phyloP scores from a whole-genome alignment of 2,797 vertebrate genomes.

The Avahi laniger region DNA sequence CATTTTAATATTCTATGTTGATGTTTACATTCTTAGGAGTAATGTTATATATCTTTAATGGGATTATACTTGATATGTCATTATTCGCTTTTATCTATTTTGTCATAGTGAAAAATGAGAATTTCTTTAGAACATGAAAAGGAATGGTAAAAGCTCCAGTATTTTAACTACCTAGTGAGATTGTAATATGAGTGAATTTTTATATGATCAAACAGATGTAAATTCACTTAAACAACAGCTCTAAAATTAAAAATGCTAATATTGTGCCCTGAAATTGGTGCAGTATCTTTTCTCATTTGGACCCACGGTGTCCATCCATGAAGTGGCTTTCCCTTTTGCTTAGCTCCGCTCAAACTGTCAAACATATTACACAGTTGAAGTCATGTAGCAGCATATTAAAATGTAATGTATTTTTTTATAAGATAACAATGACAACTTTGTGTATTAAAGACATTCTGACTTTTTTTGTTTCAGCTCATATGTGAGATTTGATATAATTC shows the following conservation, averaged over 20 bases:
- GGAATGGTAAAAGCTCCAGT: not conserved
- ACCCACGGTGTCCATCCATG: not conserved
- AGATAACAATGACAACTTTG: not conserved
- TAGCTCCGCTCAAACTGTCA: not conserved
- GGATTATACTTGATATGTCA: not conserved
- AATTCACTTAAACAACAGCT: not conserved
- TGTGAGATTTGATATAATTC: slow-evolving; percentile 95
- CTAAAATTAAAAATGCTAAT: not conserved
- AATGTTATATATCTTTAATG: not conserved
- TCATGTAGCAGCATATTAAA: not conserved
- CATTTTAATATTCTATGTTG: not conserved
- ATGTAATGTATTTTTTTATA: not conserved
- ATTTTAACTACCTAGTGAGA: not conserved
- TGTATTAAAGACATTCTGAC: not conserved
- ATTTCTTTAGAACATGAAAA: not conserved
- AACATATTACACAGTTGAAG: not conserved
- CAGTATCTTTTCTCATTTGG: not conserved
- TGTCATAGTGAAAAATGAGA: not conserved
- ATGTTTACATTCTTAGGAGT: not conserved
- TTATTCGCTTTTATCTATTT: not conserved
- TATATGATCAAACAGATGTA: fast-evolving
- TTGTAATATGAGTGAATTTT: not conserved
- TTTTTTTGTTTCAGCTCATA: slow-evolving; percentile 89
- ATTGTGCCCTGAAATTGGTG: not conserved
- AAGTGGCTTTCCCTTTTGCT: not conserved